A percentile compares a stretch with the other conserved stretches of the same genome.
Conservation (phyloP, 2,888 invertebrate species). For the Geotrupes spiniger region DNA sequence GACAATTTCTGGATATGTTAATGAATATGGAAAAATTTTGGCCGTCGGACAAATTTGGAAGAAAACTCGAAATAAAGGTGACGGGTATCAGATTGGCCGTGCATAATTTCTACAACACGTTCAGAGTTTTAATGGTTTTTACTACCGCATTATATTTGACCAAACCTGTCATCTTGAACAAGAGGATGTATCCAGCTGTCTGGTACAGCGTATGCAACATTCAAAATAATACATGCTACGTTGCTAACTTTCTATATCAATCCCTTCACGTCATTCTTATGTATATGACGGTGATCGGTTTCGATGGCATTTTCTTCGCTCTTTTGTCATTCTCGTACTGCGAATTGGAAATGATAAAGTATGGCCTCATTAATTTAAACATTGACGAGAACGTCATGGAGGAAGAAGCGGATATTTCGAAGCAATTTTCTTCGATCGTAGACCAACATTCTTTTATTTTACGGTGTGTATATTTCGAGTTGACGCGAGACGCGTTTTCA, state of each 20-base stretch:
- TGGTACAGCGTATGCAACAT: slow-evolving; percentile 12
- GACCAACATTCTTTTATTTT: slow-evolving; percentile 8
- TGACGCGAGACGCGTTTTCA: not conserved
- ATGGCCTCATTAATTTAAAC: slow-evolving; percentile 2
- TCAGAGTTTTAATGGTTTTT: no score
- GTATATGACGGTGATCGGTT: not conserved
- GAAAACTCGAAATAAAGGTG: no score
- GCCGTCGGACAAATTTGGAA: no score
- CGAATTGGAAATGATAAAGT: slow-evolving; percentile 7
- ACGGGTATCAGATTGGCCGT: no score
- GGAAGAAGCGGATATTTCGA: not conserved
- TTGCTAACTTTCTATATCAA: not conserved
- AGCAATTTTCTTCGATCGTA: slow-evolving; percentile 1
- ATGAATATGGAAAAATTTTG: no score
- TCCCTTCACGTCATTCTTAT: no score
- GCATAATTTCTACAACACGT: no score
- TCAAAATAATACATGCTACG: slow-evolving; percentile 11
- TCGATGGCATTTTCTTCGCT: slow-evolving; percentile 14
- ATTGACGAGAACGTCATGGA: not conserved
- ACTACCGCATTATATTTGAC: not conserved
- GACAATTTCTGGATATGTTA: no score
- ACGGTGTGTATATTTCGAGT: slow-evolving; percentile 6
- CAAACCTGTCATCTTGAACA: slow-evolving; percentile 6
- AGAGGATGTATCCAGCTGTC: slow-evolving; percentile 2
- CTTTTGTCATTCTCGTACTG: slow-evolving; percentile 1